These are phyloP conservation scores for Anguilla anguilla DNA, from an alignment of 2,797 vertebrate species.

Conservation along the genomic window DNA sequence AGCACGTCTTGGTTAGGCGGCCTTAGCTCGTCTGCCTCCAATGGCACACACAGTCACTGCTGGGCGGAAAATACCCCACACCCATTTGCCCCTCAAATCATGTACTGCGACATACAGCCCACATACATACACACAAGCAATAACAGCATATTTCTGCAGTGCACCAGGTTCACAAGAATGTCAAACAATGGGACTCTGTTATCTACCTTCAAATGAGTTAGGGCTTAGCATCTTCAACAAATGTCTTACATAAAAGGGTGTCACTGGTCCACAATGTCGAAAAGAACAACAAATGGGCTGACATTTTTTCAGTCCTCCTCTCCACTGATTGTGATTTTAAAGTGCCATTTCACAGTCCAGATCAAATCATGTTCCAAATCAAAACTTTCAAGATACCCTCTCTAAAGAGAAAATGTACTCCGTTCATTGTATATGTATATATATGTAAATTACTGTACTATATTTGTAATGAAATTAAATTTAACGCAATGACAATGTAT, in stretches of 20 bases:
- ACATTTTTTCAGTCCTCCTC: neutral
- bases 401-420: conserved; percentile 24
- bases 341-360: neutral
- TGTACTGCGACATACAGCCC: neutral
- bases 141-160: neutral
- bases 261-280: neutral
- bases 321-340: neutral
- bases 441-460: conserved; percentile 58
- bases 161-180: neutral
- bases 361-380: neutral
- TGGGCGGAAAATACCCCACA: conserved; percentile 3
- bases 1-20: neutral
- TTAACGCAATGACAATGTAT: conserved; percentile 35
- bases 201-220: conserved; percentile 17
- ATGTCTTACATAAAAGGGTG: neutral
- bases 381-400: neutral
- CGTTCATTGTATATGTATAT: conserved; percentile 53
- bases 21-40: neutral
- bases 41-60: neutral
- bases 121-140: neutral
- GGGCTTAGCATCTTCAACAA: neutral
- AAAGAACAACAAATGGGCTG: neutral
- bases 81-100: neutral
- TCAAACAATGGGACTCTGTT: neutral
- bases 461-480: conserved; percentile 56